These are phyloP conservation scores for Saccopteryx leptura DNA, from an alignment of 2,113 vertebrate species.

Conservation along the genomic window DNA sequence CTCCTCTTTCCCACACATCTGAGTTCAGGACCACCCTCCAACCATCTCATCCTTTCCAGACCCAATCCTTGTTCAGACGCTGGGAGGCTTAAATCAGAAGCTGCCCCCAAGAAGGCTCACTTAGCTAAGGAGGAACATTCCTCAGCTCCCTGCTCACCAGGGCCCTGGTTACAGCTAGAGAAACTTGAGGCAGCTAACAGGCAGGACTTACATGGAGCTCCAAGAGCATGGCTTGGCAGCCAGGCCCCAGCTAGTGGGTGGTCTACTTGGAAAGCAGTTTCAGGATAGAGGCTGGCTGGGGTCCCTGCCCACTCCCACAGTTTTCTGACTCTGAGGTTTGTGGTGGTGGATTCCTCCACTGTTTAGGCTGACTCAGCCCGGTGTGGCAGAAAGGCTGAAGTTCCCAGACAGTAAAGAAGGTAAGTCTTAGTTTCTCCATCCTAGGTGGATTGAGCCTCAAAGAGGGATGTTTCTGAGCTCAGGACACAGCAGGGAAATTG, in stretches of 20 bases:
- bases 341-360: not conserved
- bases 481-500: not conserved
- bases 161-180: not conserved
- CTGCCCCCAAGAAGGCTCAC: not conserved
- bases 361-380: not conserved
- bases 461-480: not conserved
- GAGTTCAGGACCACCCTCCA: not conserved
- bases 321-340: slow-evolving; percentile 32
- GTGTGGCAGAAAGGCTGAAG: not conserved
- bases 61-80: not conserved
- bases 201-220: not conserved
- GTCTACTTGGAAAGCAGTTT: slow-evolving; percentile 27
- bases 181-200: not conserved
- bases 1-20: not conserved
- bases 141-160: not conserved
- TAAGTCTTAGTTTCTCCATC: slow-evolving; percentile 59
- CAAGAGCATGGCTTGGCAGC: not conserved
- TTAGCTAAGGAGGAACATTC: not conserved
- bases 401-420: not conserved
- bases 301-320: not conserved
- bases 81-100: not conserved
- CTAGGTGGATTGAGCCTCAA: not conserved
- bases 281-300: not conserved
- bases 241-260: slow-evolving; percentile 13
- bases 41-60: not conserved